A percentile compares a stretch with the other conserved stretches of the same genome.
Conservation (phyloP, 1,140 invertebrate genomes). For the Scaptomyza graminum region DNA sequence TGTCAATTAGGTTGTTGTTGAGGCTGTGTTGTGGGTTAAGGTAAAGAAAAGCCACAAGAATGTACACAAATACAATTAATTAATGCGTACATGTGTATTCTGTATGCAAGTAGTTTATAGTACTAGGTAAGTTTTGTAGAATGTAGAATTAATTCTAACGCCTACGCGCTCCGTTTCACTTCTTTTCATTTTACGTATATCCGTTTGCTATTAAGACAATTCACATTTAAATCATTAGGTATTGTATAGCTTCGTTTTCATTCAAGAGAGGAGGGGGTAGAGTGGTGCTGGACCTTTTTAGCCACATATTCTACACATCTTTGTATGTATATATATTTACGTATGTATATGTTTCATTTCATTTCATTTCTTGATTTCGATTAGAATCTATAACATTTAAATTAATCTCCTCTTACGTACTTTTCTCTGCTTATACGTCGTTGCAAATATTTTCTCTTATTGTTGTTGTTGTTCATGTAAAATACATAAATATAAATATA, state of each 20-base stretch:
- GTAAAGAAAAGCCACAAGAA: conserved; percentile 72
- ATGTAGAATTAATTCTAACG: conserved; percentile 54
- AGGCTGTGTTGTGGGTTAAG: conserved; percentile 37
- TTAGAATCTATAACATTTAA: conserved; percentile 82
- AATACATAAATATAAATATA: conserved; percentile 74
- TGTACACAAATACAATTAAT: conserved; percentile 57
- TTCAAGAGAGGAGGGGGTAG: not conserved
- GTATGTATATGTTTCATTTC: conserved; percentile 52
- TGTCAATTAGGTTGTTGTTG: conserved; percentile 21
- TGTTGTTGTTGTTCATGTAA: conserved; percentile 63
- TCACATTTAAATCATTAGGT: conserved; percentile 70
- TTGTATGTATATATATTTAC: conserved; percentile 65
- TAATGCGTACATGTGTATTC: conserved; percentile 37
- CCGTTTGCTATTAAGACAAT: conserved; percentile 78
- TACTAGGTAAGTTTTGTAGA: conserved; percentile 58
- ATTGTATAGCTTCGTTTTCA: conserved; percentile 70
- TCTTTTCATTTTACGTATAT: conserved; percentile 68
- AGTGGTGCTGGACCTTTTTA: conserved; percentile 26
- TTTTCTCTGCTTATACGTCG: not conserved
- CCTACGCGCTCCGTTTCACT: conserved; percentile 28
- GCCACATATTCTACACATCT: conserved; percentile 43
- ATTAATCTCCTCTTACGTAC: conserved; percentile 52
- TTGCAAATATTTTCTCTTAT: conserved; percentile 62
- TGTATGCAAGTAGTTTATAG: conserved; percentile 37
- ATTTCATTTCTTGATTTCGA: conserved; percentile 42